A percentile compares a stretch with the other conserved stretches of the same genome.
Conservation (phyloP, 2,113 vertebrate genomes). For the Pogona vitticeps region DNA sequence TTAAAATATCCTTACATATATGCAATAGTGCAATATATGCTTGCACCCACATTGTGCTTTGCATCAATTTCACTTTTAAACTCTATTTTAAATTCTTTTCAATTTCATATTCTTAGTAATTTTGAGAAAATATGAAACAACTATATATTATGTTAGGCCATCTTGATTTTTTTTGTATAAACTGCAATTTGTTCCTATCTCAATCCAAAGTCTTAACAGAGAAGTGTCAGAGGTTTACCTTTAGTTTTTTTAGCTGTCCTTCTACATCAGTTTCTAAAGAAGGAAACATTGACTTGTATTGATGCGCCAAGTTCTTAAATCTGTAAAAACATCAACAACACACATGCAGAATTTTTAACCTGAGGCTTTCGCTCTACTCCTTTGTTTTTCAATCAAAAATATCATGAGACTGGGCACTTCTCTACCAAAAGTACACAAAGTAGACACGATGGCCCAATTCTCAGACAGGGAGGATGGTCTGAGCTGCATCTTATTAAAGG, state of each 20-base stretch:
- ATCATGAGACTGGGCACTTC: not conserved
- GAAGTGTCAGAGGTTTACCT: conserved; percentile 74
- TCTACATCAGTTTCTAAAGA: conserved; percentile 87
- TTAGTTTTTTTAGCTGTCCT: conserved; percentile 90
- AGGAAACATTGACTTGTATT: conserved; percentile 95
- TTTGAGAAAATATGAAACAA: not conserved
- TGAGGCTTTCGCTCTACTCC: not conserved
- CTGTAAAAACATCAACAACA: conserved; percentile 69
- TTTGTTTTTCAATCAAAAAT: conserved; percentile 14
- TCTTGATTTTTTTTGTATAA: not conserved
- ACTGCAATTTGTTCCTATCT: not conserved
- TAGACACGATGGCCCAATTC: not conserved
- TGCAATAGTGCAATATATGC: not conserved
- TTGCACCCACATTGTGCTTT: not conserved
- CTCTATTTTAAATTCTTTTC: not conserved
- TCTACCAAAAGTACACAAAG: conserved; percentile 1
- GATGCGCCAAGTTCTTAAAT: conserved; percentile 91
- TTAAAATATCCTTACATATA: not conserved
- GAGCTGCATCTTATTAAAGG: not conserved
- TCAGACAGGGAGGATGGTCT: not conserved
- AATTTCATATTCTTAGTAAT: not conserved
- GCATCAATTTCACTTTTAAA: not conserved
- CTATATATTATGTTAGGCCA: not conserved
- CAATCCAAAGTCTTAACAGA: not conserved
- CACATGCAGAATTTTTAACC: not conserved